Evolutionary conservation across 2,113 vertebrate genomes (phyloP), one percentile per base, ranked within the genome.

Genomic region (Scolopax mira): DNA sequence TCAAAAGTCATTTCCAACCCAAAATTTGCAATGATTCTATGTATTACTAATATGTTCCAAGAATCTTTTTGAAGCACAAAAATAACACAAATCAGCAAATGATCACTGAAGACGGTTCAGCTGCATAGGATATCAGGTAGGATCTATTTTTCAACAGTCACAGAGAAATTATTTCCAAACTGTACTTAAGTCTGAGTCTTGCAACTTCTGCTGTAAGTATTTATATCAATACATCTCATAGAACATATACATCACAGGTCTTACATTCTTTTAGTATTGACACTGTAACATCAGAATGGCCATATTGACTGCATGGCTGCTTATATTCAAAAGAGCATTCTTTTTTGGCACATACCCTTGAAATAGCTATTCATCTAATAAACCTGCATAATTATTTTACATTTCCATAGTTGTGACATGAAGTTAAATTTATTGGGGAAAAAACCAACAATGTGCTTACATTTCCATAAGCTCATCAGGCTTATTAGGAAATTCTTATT

Each of bases 361-460:
- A 69, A 78, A 77, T 13, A 61, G 15, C 17, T 80, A 77, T 12
- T 51, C 7, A 35, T 28, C 14, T 87, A 71, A 66, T 25, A 75
- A 60, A 61, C 8, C 5, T 13, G 4, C 10, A 42, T 46, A 52
- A 48, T 42, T 67, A 33, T 51, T 82, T 82, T 69, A 49, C 15
- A n/a, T 57, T 67, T 72, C 13, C 7, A 3, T 30, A 28, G 19
- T 15, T 62, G 18, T 62, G 22, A 62, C 18, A 24, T n/a, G 25
- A 6, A 72, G 18, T 37, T 83, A 75, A 44, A 39, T 13, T 79
- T 75, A 58, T 46, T 86, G 71, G 24, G 31, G 12, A 77, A 72
- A 69, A 66, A 28, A 27, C 7, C 58, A 30, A 90, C 0, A 0
- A 52, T 9, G 37, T 0, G 1, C 12, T 42, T 79, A 12, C 31